phyloP scores from a whole-genome alignment of 1,140 invertebrate species.

The Leptinotarsa lineolata region DNA sequence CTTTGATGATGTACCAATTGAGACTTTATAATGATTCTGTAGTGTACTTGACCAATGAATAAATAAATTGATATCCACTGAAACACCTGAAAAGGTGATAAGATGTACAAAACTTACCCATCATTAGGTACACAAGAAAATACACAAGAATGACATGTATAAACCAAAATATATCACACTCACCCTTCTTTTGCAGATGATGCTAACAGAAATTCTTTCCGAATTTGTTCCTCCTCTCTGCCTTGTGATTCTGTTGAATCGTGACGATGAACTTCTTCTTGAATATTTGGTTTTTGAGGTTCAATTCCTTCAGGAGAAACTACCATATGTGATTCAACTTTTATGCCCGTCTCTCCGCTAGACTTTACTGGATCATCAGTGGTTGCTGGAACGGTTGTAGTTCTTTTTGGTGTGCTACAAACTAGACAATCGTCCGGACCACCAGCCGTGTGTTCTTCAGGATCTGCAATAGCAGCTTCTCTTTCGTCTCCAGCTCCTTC shows the following conservation, averaged over 20 bases:
- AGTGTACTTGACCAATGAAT: too few relatives aligned
- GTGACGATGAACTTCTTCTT: too few relatives aligned
- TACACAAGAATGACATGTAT: too few relatives aligned
- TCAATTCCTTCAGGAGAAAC: conserved; percentile 13
- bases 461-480: background rate
- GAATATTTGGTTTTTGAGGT: background rate
- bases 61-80: too few relatives aligned
- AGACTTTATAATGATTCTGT: too few relatives aligned
- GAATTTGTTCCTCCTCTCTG: conserved; percentile 36
- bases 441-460: background rate
- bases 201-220: conserved; percentile 60
- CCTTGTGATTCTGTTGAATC: background rate
- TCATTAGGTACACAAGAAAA: too few relatives aligned
- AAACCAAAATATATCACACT: conserved; percentile 29
- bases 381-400: background rate
- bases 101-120: too few relatives aligned
- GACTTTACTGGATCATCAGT: background rate
- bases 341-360: too few relatives aligned
- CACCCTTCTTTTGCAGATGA: conserved; percentile 59
- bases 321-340: too few relatives aligned
- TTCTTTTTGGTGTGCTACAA: background rate
- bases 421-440: background rate
- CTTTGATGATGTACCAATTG: too few relatives aligned
- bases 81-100: too few relatives aligned
- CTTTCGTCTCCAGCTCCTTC: background rate